These are phyloP conservation scores for Acanthornis magna DNA, from an alignment of 2,797 vertebrate genomes.

Conservation along the genomic window DNA sequence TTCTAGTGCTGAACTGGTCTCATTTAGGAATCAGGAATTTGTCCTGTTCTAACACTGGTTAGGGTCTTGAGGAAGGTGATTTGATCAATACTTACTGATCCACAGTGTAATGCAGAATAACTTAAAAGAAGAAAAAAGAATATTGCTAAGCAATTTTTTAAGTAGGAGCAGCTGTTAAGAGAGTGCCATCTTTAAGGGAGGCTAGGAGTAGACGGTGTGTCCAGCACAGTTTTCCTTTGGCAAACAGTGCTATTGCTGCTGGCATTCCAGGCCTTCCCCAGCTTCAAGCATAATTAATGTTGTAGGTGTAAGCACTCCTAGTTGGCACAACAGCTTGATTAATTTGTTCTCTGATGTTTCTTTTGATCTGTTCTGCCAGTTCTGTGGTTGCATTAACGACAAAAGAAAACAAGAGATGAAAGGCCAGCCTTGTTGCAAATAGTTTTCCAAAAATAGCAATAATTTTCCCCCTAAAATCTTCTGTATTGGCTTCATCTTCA, in stretches of 20 bases:
- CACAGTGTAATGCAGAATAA: not conserved
- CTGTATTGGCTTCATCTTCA: not conserved
- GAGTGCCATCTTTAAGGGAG: not conserved
- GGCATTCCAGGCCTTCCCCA: not conserved
- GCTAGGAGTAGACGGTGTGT: not conserved
- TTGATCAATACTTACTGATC: not conserved
- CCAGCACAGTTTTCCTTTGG: slow-evolving; percentile 41
- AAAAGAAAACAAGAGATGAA: slow-evolving; percentile 46
- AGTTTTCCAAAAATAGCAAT: not conserved
- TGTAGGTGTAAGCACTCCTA: slow-evolving; percentile 55
- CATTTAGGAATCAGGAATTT: not conserved
- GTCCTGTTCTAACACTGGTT: not conserved
- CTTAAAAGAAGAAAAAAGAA: not conserved
- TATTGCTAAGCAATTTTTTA: not conserved
- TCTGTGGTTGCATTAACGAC: slow-evolving; percentile 38
- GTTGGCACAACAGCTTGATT: slow-evolving; percentile 62
- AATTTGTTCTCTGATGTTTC: slow-evolving; percentile 62
- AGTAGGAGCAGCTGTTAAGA: not conserved
- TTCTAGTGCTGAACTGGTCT: not conserved
- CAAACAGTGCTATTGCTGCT: slow-evolving; percentile 46
- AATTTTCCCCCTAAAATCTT: not conserved
- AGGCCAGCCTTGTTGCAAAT: slow-evolving; percentile 30
- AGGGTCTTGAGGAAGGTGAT: not conserved
- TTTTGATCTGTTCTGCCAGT: slow-evolving; percentile 62
- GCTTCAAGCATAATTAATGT: slow-evolving; percentile 34